Evolutionary conservation across 1,140 invertebrate genomes (phyloP), one percentile per base, ranked within the genome.

Genomic region (Aplysia californica): DNA sequence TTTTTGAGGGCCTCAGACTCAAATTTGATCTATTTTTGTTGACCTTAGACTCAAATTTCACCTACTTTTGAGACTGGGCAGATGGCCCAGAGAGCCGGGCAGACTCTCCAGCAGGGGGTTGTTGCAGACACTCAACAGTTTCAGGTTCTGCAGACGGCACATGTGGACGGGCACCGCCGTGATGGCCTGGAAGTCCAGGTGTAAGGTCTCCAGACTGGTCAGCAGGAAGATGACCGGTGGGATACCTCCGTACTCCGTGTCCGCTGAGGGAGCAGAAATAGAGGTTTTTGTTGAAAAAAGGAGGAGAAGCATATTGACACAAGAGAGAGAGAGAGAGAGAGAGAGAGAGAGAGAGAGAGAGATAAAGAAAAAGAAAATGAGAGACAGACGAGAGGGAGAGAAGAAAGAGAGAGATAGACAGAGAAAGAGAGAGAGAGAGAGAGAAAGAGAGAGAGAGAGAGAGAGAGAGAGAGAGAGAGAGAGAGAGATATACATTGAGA

Each of bases 41-140:
- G n/a, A n/a, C n/a, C n/a, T n/a, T n/a, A n/a, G n/a, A n/a, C n/a
- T n/a, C n/a, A n/a, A n/a, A n/a, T n/a, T n/a, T n/a, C n/a, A 6
- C 82, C 79, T 79, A 86, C 85, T 71, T 65, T 71, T 81, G 21
- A 86, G 75, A 64, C 83, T 84, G 10, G 85, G 84, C 23, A 84
- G 39, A 23, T 83, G 81, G 44, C 82, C 82, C 1, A 87, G 66
- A 4, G 80, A 64, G 1, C 82, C 83, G 6, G 84, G 80, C 38
- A 87, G 61, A 72, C 82, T 83, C 68, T 82, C 83, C 70, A 87
- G 70, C n/a, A 86, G 64, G 18, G 83, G 82, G 66, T 82, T 82
- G 76, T 86, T 69, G 23, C 50, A 76, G 3, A 87, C 61, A 23
- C 77, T 79, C 0, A 87, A 75, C 0, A 75, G 26, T 5, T 69